Conservation (phyloP, 1,140 invertebrate species). For the Drosophila trapezifrons region DNA sequence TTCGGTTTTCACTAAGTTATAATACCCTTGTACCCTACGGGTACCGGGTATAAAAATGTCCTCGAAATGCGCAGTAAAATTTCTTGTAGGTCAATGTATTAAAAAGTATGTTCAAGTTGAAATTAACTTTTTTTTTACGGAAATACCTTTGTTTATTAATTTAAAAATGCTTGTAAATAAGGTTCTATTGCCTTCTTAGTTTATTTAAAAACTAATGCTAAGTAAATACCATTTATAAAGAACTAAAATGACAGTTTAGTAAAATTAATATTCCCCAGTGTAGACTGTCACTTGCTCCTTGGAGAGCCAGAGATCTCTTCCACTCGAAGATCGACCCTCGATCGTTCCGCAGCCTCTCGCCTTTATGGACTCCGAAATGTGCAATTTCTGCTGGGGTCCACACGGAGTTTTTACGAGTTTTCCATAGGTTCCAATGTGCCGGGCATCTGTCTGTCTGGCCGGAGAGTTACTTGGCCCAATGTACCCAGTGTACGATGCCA, state of each 20-base stretch:
- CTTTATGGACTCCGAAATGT: slow-evolving; percentile 78
- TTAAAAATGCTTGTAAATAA: too few species aligned
- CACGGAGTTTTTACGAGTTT: slow-evolving; percentile 65
- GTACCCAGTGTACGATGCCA: slow-evolving; percentile 35
- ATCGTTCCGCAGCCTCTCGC: slow-evolving; percentile 8
- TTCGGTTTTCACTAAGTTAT: too few species aligned
- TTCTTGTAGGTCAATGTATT: neutral
- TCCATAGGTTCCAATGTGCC: slow-evolving; percentile 73
- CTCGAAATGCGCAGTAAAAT: too few species aligned
- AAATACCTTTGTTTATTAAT: neutral
- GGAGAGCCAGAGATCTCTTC: neutral
- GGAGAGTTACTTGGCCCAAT: slow-evolving; percentile 53
- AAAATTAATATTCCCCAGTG: neutral
- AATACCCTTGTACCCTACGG: too few species aligned
- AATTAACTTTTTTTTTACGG: neutral
- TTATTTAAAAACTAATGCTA: too few species aligned
- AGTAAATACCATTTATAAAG: too few species aligned
- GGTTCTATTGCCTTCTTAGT: too few species aligned
- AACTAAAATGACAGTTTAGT: neutral
- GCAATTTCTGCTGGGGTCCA: slow-evolving; percentile 53
- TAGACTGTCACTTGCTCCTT: slow-evolving; percentile 18
- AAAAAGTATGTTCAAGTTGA: neutral
- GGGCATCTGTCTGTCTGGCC: slow-evolving; percentile 60
- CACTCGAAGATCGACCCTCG: slow-evolving; percentile 51
- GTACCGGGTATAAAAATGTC: too few species aligned